phyloP scores from a whole-genome alignment of 1,140 invertebrate species.

The Amphibalanus amphitrite region DNA sequence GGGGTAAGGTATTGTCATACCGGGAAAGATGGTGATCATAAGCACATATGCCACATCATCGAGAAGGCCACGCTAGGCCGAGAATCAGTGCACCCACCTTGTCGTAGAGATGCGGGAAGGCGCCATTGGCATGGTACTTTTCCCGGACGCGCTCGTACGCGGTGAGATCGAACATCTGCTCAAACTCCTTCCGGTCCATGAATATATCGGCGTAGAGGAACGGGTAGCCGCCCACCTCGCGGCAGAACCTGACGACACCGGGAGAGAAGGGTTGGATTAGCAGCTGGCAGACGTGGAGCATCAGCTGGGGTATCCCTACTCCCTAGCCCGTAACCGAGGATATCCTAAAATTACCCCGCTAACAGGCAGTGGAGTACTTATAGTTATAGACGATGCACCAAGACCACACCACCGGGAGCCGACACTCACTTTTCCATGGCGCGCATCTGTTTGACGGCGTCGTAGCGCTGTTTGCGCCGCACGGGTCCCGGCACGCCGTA shows the following conservation, averaged over 20 bases:
- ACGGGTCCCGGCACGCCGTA: conserved; percentile 38
- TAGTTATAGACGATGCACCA: too few species aligned
- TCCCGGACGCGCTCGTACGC: conserved; percentile 31
- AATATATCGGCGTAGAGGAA: conserved; percentile 45
- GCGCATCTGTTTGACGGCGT: conserved; percentile 34
- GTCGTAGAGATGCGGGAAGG: conserved; percentile 36
- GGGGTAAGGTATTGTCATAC: too few species aligned
- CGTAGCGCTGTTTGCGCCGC: conserved; percentile 30
- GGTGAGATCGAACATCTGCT: conserved; percentile 36
- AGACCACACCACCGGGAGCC: too few species aligned
- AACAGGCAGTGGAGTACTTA: too few species aligned
- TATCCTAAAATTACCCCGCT: too few species aligned
- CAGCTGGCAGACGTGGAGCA: too few species aligned
- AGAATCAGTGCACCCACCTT: conserved; percentile 28
- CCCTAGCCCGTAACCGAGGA: too few species aligned
- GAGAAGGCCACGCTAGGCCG: background rate
- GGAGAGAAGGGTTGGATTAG: conserved; percentile 4
- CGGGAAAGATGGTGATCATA: too few species aligned
- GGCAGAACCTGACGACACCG: conserved; percentile 27
- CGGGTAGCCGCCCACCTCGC: conserved; percentile 35
- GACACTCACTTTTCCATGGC: conserved; percentile 32
- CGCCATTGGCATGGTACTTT: conserved; percentile 32
- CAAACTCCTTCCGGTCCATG: conserved; percentile 40
- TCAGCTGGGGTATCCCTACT: too few species aligned
- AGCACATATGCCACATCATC: too few species aligned